A percentile compares a stretch with the other conserved stretches of the same genome.
phyloP scores from a whole-genome alignment of 2,888 invertebrate genomes.

The Lithophane socia region DNA sequence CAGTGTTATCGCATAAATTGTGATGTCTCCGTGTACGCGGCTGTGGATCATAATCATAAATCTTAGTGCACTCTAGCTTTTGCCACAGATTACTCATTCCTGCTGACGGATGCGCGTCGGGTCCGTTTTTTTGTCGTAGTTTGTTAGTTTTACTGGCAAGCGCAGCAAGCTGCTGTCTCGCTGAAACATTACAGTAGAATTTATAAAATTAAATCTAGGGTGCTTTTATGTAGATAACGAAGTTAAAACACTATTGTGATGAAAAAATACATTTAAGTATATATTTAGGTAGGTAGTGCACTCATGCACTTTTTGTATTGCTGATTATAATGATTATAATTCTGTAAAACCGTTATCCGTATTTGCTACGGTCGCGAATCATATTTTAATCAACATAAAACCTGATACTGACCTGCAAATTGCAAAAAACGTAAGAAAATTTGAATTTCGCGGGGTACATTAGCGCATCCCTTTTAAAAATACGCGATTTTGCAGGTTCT shows the following conservation, averaged over 20 bases:
- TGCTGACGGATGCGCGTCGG: conserved; percentile 45
- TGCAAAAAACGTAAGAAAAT: too few relatives aligned
- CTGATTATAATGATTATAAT: too few relatives aligned
- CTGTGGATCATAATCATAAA: conserved; percentile 59
- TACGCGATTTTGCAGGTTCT: not conserved
- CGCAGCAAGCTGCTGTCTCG: not conserved
- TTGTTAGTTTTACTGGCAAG: conserved; percentile 32
- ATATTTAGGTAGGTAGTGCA: too few relatives aligned
- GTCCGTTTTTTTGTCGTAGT: conserved; percentile 33
- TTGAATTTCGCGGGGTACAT: too few relatives aligned
- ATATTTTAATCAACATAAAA: too few relatives aligned
- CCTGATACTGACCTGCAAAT: too few relatives aligned
- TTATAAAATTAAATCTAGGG: not conserved
- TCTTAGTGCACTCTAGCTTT: conserved; percentile 57
- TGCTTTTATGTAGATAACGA: not conserved
- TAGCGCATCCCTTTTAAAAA: not conserved
- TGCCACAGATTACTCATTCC: conserved; percentile 52
- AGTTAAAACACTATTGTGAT: not conserved
- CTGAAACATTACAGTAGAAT: conserved; percentile 3
- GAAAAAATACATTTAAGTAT: not conserved
- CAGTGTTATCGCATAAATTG: conserved; percentile 66
- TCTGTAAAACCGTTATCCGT: too few relatives aligned
- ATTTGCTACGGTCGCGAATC: too few relatives aligned
- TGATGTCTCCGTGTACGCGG: conserved; percentile 58
- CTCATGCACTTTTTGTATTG: too few relatives aligned